Percentiles rank a stretch among this genome's conserved stretches.
Evolutionary conservation across 1,140 invertebrate species (phyloP).

Genomic region (Brachionus paranguensis): DNA sequence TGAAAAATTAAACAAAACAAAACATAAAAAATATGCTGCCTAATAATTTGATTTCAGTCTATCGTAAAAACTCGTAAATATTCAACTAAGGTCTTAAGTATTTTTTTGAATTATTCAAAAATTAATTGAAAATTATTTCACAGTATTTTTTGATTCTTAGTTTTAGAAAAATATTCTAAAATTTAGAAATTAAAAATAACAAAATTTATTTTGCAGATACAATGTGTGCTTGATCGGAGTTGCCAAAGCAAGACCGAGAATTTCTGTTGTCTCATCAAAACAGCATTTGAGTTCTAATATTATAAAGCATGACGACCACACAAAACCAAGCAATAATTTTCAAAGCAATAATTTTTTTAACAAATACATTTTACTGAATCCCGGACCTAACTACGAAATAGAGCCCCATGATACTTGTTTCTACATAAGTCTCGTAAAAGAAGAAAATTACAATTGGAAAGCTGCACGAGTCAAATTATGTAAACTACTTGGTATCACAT

Average conservation of each 20-base stretch:
- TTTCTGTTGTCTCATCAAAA: not conserved
- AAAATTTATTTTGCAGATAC: not conserved
- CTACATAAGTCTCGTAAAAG: conserved; percentile 37
- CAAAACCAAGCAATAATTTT: not conserved
- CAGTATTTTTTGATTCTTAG: not conserved
- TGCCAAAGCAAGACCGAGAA: not conserved
- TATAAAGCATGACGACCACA: not conserved
- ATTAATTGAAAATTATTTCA: too few relatives aligned
- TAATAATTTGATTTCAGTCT: too few relatives aligned
- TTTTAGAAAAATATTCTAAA: not conserved
- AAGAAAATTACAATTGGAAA: conserved; percentile 39
- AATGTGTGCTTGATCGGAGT: conserved; percentile 24
- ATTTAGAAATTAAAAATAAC: not conserved
- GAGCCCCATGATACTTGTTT: conserved; percentile 25
- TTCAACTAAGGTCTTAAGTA: too few relatives aligned
- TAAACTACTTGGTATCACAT: conserved; percentile 1
- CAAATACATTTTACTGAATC: conserved; percentile 39
- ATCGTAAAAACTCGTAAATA: too few relatives aligned
- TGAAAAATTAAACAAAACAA: too few relatives aligned
- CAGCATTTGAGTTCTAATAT: not conserved
- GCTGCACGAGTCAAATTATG: conserved; percentile 7
- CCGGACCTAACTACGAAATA: not conserved
- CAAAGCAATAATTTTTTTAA: not conserved
- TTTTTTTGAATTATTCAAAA: not conserved
- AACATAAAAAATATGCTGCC: too few relatives aligned